Percentiles rank a stretch among this genome's conserved stretches.
Conservation (phyloP, 1,140 invertebrate species). For the Vollenhovia emeryi region DNA sequence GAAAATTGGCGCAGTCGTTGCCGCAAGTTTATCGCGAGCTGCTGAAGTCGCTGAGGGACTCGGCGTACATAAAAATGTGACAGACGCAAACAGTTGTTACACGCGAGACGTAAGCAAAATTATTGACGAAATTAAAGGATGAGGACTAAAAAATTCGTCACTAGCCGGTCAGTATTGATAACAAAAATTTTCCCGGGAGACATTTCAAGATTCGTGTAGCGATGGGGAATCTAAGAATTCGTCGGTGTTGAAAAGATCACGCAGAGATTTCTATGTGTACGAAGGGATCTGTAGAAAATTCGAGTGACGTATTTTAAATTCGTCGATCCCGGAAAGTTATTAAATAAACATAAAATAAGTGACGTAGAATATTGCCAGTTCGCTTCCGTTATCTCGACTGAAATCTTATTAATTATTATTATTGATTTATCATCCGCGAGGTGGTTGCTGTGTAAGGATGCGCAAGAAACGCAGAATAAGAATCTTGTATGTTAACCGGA, state of each 20-base stretch:
- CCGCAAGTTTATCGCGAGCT: not conserved
- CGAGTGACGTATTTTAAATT: not conserved
- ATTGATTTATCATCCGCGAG: not conserved
- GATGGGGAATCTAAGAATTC: not conserved
- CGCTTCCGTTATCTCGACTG: not conserved
- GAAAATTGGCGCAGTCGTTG: not conserved
- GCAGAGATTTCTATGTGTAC: not conserved
- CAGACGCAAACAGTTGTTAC: not conserved
- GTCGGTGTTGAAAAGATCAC: not conserved
- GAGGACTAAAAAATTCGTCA: not conserved
- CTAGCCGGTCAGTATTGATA: not conserved
- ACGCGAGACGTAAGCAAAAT: not conserved
- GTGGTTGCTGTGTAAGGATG: not conserved
- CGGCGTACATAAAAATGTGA: not conserved
- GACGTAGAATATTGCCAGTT: not conserved
- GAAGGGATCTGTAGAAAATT: not conserved
- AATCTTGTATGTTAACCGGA: not conserved
- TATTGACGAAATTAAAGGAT: not conserved
- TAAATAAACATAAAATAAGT: not conserved
- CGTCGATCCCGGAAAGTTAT: not conserved
- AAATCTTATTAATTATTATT: not conserved
- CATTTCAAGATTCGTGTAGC: not conserved
- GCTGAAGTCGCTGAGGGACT: not conserved
- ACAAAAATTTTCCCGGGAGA: not conserved
- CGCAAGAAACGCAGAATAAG: slow-evolving; percentile 15